Base-by-base conservation (phyloP, 2,113 vertebrate genomes). In the Cacatua alba region DNA sequence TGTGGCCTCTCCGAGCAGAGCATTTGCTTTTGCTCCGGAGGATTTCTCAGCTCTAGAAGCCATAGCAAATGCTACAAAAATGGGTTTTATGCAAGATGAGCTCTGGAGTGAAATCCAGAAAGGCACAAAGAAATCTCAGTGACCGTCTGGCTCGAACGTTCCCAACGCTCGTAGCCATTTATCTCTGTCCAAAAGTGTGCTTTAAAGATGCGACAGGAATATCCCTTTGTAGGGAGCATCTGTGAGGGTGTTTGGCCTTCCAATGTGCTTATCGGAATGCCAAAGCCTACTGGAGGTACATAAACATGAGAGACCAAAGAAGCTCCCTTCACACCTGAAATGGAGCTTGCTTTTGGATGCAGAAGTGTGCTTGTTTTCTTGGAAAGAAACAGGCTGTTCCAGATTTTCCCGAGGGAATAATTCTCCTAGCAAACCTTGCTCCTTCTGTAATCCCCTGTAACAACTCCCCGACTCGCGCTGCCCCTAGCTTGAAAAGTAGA, bases 401-500 rank as follows among this genome's bases (percentile, higher is more conserved):
- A 46, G 87, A 78, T 93, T 77, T 86, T 41, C 94, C 64, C 86
- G 25, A 41, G 89, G 75, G 94, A 88, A 68, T 81, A 25, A 88
- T 95, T 94, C 91, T 41, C 74, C 70, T 51, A 74, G 91, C 86
- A 89, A 92, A 95, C 94, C 81, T 96, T 76, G 77, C n/a, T 92
- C 82, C 81, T 80, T 80, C 94, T 86, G 74, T 92, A 95, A 94
- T 91, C 85, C 95, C 91, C 29, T 35, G 59, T 74, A 94, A 77
- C 92, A 94, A n/a, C 94, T 92, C 86, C 91, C 95, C 82, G 25
- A n/a, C 46, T 84, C 68, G 17, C 11, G 86, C 85, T 96, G 97
- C 96, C 97, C 62, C 70, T 37, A 80, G 59, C 97, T 96, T 64
- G 90, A 96, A 97, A 97, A 98, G 96, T 96, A 95, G 87, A 4